Conservation (phyloP, 2,113 vertebrate genomes). For the Athene cunicularia region DNA sequence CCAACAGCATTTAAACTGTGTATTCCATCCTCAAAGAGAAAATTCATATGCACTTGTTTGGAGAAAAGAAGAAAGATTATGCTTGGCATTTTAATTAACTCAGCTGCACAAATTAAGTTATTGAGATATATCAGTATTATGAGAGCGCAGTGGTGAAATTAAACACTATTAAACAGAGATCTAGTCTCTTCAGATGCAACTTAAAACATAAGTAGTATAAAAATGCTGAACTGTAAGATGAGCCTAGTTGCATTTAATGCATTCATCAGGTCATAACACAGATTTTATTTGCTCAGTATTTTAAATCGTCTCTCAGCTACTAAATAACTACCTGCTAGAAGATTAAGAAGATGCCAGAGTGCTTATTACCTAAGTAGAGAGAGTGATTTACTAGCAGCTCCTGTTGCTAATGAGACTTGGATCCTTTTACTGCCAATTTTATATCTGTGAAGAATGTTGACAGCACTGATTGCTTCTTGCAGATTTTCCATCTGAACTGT, state of each 20-base stretch:
- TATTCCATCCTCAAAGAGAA: background rate
- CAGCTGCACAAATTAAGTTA: no score
- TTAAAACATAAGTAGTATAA: background rate
- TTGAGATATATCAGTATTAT: background rate
- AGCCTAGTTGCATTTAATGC: background rate
- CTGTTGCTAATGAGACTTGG: conserved; percentile 90
- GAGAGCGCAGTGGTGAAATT: background rate
- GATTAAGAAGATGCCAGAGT: background rate
- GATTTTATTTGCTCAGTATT: background rate
- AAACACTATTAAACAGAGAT: background rate
- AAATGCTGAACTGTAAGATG: background rate
- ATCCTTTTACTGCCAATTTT: conserved; percentile 95
- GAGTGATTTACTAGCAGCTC: conserved; percentile 86
- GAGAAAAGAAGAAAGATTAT: background rate
- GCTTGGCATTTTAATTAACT: no score
- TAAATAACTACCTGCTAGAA: background rate
- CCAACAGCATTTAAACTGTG: background rate
- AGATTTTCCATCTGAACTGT: conserved; percentile 90
- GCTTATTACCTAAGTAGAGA: conserved; percentile 85
- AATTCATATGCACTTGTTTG: background rate
- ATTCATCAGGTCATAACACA: background rate
- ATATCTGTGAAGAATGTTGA: conserved; percentile 89
- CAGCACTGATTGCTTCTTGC: conserved; percentile 90
- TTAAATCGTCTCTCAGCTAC: background rate
- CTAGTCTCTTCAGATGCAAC: background rate